phyloP scores from a whole-genome alignment of 2,113 vertebrate species.

The Dicentrarchus labrax region DNA sequence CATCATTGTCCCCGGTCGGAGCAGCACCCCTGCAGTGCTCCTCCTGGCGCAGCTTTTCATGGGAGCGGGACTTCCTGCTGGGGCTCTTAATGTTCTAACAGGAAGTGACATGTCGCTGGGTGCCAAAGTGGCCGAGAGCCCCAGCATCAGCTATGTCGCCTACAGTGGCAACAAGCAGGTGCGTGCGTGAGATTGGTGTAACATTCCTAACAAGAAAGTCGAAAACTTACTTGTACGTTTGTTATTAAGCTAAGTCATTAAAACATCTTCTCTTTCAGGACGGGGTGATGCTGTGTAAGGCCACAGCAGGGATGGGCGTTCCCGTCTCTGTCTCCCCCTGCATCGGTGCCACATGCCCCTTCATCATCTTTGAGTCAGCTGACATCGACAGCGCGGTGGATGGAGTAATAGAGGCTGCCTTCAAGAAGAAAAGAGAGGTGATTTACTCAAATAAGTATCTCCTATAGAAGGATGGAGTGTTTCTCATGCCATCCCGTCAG shows the following conservation, averaged over 20 bases:
- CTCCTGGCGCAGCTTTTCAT: slow-evolving; percentile 81
- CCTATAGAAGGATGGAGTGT: background rate
- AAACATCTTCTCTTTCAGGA: slow-evolving; percentile 53
- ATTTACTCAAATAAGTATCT: background rate
- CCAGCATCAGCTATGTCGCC: slow-evolving; percentile 67
- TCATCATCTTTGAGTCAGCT: slow-evolving; percentile 85
- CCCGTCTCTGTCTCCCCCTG: slow-evolving; percentile 73
- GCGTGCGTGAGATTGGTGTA: background rate
- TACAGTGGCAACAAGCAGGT: slow-evolving; percentile 84
- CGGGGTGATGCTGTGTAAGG: slow-evolving; percentile 62
- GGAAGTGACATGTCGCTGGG: slow-evolving; percentile 71
- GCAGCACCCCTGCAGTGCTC: slow-evolving; percentile 69
- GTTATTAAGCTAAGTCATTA: background rate
- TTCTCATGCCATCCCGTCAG: background rate
- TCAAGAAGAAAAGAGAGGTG: slow-evolving; percentile 82
- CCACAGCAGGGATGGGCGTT: slow-evolving; percentile 68
- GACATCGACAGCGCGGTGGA: slow-evolving; percentile 86
- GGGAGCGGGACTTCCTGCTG: slow-evolving; percentile 80
- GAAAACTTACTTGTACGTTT: background rate
- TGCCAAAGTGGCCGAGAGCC: slow-evolving; percentile 70
- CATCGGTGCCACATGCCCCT: slow-evolving; percentile 77
- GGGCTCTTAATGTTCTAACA: slow-evolving; percentile 81
- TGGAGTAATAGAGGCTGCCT: slow-evolving; percentile 77
- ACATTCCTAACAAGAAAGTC: background rate
- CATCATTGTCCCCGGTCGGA: slow-evolving; percentile 74